Base-by-base conservation (phyloP, 2,888 invertebrate genomes). In the Sussaba pulchella region DNA sequence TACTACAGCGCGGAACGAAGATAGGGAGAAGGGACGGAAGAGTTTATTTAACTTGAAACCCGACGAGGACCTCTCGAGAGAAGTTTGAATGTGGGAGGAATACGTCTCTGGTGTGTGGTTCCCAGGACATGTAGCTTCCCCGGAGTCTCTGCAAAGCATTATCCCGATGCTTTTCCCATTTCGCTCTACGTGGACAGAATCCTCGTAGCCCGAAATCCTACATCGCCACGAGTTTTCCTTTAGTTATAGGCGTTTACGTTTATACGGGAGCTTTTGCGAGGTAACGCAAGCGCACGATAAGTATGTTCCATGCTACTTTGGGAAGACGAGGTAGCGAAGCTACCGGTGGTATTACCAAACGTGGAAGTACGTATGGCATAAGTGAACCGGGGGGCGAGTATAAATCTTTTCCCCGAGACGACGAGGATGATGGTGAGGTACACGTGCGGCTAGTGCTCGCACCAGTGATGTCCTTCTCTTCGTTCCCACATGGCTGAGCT, bases 11-110 rank as follows among this genome's bases (percentile, higher is more conserved):
- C 17, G 12, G 9, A 6, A 1, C 14, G n/a, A 8, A 12, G 2
- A 31, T 31, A 10, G 21, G 21, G 50, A 19, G 50, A 39, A 31
- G 57, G 39, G 57, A n/a, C 54, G 24, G 71, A 14, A 36, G 73
- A 75, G 73, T 76, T 79, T 82, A 79, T 82, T 82, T 76, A 70
- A 81, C 81, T 81, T 59, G 64, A 50, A 39, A 41, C 64, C 59
- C 39, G 77, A 70, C 70, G 70, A 50, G 72, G 66, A 73, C 59
- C 66, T 74, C 70, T 26, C n/a, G 77, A 57, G 63, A 47, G 72
- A 77, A 81, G 54, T 77, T 77, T 63, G 31, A 66, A 74, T 66
- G 74, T 70, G 61, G 63, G 71, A n/a, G n/a, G n/a, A 69, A 70
- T 59, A 50, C 57, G 52, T 59, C 73, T 70, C 72, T 57, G 73